These are phyloP conservation scores for Drosophila pruinosa DNA, from an alignment of 1,140 invertebrate species.

Conservation along the genomic window DNA sequence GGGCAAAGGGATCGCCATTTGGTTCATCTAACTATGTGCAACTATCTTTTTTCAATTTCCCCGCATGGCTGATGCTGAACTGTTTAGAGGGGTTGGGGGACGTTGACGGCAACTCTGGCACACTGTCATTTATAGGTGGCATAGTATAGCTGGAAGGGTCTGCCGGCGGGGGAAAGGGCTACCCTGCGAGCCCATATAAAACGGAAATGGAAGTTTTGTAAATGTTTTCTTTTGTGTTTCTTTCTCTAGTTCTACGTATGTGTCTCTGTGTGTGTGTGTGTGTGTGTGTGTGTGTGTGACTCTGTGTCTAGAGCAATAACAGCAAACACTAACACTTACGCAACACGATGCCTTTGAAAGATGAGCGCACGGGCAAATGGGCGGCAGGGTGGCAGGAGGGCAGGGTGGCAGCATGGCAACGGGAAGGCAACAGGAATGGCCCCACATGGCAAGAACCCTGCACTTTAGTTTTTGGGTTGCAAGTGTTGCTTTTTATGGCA, in stretches of 20 bases:
- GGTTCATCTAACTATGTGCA: constrained; percentile 55
- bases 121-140: constrained; percentile 22
- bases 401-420: not conserved
- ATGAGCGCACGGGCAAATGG: constrained; percentile 48
- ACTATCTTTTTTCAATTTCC: constrained; percentile 79
- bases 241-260: constrained; percentile 39
- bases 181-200: constrained; percentile 65
- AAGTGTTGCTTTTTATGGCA: constrained; percentile 79
- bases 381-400: not conserved
- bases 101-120: constrained; percentile 16
- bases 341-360: constrained; percentile 72
- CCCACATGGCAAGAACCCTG: constrained; percentile 53
- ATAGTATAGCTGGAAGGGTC: too few relatives aligned
- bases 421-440: not conserved
- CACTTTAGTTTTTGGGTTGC: constrained; percentile 77
- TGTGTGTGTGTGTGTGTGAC: constrained; percentile 3
- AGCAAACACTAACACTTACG: constrained; percentile 60
- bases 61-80: constrained; percentile 47
- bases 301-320: constrained; percentile 38
- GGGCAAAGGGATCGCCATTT: constrained; percentile 33
- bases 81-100: not conserved
- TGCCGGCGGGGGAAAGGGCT: not conserved
- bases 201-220: constrained; percentile 81
- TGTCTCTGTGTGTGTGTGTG: not conserved
- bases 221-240: constrained; percentile 78